Evolutionary conservation across 1,140 invertebrate species (phyloP), one percentile per base, ranked within the genome.

Genomic region (Pteromalus puparum): DNA sequence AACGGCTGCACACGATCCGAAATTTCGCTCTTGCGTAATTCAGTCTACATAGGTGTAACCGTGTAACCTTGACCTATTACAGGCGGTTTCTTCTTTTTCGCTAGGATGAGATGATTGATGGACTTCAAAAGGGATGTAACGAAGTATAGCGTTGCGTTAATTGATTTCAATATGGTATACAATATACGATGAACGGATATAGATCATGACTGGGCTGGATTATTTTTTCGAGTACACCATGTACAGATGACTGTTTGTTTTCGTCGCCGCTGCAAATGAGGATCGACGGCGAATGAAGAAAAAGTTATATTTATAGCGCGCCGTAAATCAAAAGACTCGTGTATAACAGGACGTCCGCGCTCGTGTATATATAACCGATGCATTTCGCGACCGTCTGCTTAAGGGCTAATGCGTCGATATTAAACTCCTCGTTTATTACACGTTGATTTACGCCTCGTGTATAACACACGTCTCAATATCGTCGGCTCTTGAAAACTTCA

Each of bases 331-430:
- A 42, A 42, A 9, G 38, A 42, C 38, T 42, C 38, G 38, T 42
- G 38, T 42, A 7, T 42, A 38, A 38, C 38, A 38, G 38, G 7
- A 38, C 38, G 7, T 38, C 9, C 38, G 38, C 38, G 38, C 9
- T 3, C 9, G 0, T 38, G 9, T 38, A 38, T 38, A 7, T 38
- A 42, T 42, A 42, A 42, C 1, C 38, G 38, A 42, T 42, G 38
- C 7, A 0, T 12, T n/a, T 61, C 53, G 46, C 15, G 15, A 21
- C 6, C 21, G 53, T 21, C 5, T 67, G 1, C 34, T n/a, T 67
- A 79, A 68, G 21, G 21, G 65, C 67, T 79, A 79, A 77, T 68
- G 34, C 38, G 34, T 68, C 30, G 34, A 61, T 79, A 79, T 79
- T 79, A 79, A 79, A 79, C 26, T 46, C 30, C 28, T 30, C 26